Base-by-base conservation (phyloP, 2,888 invertebrate species). In the Anoplius nigerrimus region DNA sequence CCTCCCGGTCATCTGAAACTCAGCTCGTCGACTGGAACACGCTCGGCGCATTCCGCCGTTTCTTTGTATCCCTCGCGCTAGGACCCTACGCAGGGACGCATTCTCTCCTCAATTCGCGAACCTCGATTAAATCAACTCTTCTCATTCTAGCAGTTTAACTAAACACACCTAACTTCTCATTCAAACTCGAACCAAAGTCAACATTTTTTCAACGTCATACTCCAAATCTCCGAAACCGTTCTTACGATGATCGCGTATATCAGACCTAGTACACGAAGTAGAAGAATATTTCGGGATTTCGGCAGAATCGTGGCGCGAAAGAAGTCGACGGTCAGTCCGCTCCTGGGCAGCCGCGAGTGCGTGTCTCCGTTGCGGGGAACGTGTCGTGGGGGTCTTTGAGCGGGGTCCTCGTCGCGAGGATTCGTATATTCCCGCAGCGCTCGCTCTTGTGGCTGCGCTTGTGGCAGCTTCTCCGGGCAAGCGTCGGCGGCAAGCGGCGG, bases 21-120 rank as follows among this genome's bases (percentile, higher is more conserved):
- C 66, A 71, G 57, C 64, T 70, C 73, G 58, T 67, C 66, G 48
- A 48, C 71, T 65, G 74, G 80, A 82, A 84, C 82, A 83, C 80
- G 80, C 75, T 79, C 80, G 72, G 71, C 76, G 83, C 85, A 86
- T 87, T 86, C 84, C 83, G 72, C 72, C 69, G 66, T 82, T 85
- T 86, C 85, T 86, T 86, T 85, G 82, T 84, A 74, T 75, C 80
- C 72, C 73, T 79, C 24, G 34, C 34, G 56, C 60, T 59, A 68
- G 59, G 62, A 69, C 52, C 71, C 57, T 42, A 57, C 51, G 61
- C 79, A 74, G 69, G 76, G 62, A 57, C 61, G 80, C 60, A 72
- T 70, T 68, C 68, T 24, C 34, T 43, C 59, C 69, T 71, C 59
- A 69, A 62, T 48, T 21, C 22, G 8, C 24, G 22, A 54, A 16